Conservation (phyloP, 2,113 vertebrate genomes). For the Pachyramphus minor region DNA sequence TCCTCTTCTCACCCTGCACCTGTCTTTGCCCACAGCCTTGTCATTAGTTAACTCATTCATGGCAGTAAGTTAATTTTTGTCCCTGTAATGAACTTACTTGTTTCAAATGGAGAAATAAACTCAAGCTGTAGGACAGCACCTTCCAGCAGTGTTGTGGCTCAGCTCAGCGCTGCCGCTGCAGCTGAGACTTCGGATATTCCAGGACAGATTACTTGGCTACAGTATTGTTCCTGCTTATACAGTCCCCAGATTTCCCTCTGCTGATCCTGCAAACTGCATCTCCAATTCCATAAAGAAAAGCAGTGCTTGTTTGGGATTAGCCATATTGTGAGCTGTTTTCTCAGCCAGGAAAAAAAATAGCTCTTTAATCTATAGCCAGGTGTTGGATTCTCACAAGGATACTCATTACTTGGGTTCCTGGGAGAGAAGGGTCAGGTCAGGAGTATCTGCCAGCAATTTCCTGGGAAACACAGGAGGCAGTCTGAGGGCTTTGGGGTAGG, state of each 20-base stretch:
- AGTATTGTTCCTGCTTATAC: not conserved
- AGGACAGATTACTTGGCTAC: not conserved
- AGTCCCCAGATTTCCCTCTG: not conserved
- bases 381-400: constrained; percentile 41
- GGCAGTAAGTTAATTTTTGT: not conserved
- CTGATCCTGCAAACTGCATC: not conserved
- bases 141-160: not conserved
- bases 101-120: not conserved
- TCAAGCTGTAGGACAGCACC: not conserved
- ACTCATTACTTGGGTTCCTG: constrained; percentile 29
- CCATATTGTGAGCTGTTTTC: not conserved
- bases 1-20: not conserved
- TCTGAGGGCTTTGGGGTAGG: not conserved
- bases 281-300: not conserved
- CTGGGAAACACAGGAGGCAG: not conserved
- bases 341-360: not conserved
- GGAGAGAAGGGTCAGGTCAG: constrained; percentile 37
- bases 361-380: constrained; percentile 31
- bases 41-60: not conserved
- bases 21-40: not conserved
- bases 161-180: not conserved
- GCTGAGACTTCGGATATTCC: not conserved
- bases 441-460: constrained; percentile 46
- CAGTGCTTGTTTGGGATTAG: not conserved
- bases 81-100: not conserved